Evolutionary conservation across 2,113 vertebrate genomes (phyloP).

Genomic region (Eupsittula cactorum): DNA sequence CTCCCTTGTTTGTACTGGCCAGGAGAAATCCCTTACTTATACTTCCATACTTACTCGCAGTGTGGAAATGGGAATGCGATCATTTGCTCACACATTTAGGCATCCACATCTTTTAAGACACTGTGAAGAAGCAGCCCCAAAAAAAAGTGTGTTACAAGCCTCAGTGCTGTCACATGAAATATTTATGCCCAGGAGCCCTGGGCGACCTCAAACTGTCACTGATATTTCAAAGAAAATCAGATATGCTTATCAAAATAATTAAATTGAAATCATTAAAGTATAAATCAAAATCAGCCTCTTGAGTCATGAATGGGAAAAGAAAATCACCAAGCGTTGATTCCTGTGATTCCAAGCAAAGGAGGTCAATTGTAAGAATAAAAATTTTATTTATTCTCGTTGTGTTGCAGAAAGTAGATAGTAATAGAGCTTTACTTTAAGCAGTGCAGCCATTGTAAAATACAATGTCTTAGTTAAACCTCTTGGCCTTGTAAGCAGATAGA

Average conservation of each 20-base stretch:
- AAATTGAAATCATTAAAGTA: not conserved
- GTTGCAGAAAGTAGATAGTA: not conserved
- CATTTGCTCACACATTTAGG: not conserved
- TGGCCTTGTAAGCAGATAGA: not conserved
- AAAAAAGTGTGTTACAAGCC: not conserved
- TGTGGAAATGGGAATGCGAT: not conserved
- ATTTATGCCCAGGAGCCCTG: not conserved
- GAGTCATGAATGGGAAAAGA: not conserved
- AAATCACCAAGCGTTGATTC: not conserved
- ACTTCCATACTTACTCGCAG: not conserved
- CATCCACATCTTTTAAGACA: not conserved
- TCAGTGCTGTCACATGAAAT: not conserved
- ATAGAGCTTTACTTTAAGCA: not conserved
- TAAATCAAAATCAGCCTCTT: not conserved
- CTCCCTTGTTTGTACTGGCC: not conserved
- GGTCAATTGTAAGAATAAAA: not conserved
- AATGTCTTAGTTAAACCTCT: not conserved
- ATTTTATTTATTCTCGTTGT: not conserved
- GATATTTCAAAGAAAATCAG: not conserved
- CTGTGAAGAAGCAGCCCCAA: not conserved
- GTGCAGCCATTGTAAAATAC: not conserved
- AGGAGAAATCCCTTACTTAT: not conserved
- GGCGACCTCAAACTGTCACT: not conserved
- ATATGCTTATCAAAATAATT: not conserved
- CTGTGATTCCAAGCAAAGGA: not conserved